Base-by-base conservation (phyloP, 2,113 vertebrate genomes). In the Malurus elegans region DNA sequence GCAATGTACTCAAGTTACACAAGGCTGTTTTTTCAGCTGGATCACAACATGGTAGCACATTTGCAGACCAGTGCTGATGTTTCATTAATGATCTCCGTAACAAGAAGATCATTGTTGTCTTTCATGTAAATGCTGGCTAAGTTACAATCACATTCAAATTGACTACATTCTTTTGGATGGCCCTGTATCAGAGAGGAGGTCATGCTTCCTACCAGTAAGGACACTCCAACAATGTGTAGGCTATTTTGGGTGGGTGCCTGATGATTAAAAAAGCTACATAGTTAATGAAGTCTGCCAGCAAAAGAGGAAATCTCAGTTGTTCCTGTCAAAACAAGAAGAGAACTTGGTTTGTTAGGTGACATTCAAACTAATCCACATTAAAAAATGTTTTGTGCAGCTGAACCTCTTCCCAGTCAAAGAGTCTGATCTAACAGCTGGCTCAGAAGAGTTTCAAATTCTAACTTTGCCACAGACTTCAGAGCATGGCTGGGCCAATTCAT, bases 71-170 rank as follows among this genome's bases (percentile, higher is more conserved):
- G 47, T 24, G 45, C 92, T 97, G 95, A 97, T 91, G 90, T 92
- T 96, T 96, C 91, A 93, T 96, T 95, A 97, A 96, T 96, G 90
- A 94, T 96, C 72, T 96, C 69, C 66, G 18, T 79, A 92, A 97
- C 92, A 97, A 97, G 91, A 94, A 78, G 50, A 93, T 84, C 75
- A 95, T 75, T 97, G 93, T 97, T 95, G 82, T 88, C 66, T 91
- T 95, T 83, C 88, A 92, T 80, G 74, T 93, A 94, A 94, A 97
- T 57, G 60, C 70, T 95, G 87, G 94, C 79, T 70, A 92, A 91
- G 71, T 88, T 93, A 86, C 65, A 95, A 75, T 87, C 70, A 36
- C 78, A 95, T 89, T 69, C 81, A 92, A 95, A 96, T 92, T 87
- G 83, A 90, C 93, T 79, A 70, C 66, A 66, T 87, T 91, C 71